These are phyloP conservation scores for Pocota personata DNA, from an alignment of 2,888 invertebrate species.

Conservation along the genomic window DNA sequence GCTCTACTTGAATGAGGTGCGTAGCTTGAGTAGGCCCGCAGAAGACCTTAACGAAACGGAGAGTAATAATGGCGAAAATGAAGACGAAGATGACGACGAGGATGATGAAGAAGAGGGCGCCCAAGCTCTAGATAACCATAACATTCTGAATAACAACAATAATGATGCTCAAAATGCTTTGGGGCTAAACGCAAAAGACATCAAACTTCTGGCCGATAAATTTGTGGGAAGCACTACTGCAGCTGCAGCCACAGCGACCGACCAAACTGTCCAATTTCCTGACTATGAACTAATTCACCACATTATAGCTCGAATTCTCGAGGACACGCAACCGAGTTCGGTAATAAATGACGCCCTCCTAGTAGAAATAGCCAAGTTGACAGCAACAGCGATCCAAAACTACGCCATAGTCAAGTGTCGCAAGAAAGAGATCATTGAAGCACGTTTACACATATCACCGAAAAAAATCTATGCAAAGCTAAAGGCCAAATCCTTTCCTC, in stretches of 20 bases:
- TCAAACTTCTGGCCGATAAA: conserved; percentile 60
- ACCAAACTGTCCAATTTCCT: conserved; percentile 70
- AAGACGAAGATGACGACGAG: conserved; percentile 68
- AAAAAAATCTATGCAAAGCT: conserved; percentile 81
- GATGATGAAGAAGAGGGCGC: conserved; percentile 72
- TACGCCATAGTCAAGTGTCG: conserved; percentile 75
- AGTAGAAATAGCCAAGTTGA: conserved; percentile 80
- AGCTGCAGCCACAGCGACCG: background rate
- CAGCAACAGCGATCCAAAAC: conserved; percentile 80
- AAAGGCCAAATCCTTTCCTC: conserved; percentile 79
- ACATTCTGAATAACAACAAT: conserved; percentile 71
- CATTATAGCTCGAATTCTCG: conserved; percentile 80
- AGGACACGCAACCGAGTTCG: conserved; percentile 79
- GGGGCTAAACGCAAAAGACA: conserved; percentile 58
- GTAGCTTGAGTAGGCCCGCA: conserved; percentile 48
- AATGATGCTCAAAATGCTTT: conserved; percentile 65
- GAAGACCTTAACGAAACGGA: conserved; percentile 29
- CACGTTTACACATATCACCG: conserved; percentile 78
- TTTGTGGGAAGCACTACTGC: conserved; percentile 20
- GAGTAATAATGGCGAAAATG: conserved; percentile 65
- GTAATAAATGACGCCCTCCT: conserved; percentile 80
- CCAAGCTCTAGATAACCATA: conserved; percentile 39
- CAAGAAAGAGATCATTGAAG: conserved; percentile 35
- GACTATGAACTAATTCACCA: conserved; percentile 81
- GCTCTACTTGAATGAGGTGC: conserved; percentile 75